Conservation (phyloP, 2,113 vertebrate species). For the Cnemophilus loriae region DNA sequence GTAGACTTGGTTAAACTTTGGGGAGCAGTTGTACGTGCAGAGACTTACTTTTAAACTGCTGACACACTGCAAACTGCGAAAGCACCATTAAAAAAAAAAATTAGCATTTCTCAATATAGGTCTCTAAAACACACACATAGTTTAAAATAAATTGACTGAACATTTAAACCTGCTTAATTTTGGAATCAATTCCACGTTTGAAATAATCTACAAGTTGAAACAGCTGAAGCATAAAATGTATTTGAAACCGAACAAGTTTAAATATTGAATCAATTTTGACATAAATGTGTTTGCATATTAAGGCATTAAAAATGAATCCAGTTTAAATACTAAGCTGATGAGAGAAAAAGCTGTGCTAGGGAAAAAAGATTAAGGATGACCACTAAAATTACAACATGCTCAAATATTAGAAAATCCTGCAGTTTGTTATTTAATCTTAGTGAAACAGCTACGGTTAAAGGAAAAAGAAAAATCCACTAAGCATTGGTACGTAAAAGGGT, state of each 20-base stretch:
- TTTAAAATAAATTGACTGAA: conserved; percentile 66
- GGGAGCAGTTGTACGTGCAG: background rate
- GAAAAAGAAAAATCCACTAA: conserved; percentile 1
- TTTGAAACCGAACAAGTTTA: conserved; percentile 64
- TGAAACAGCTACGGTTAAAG: background rate
- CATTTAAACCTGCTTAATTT: conserved; percentile 71
- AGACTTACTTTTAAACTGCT: conserved; percentile 39
- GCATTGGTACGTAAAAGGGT: background rate
- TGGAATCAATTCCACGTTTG: conserved; percentile 67
- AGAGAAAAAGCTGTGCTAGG: conserved; percentile 27
- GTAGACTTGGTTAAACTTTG: background rate
- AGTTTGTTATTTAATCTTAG: conserved; percentile 48
- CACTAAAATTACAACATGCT: conserved; percentile 28
- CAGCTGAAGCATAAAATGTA: conserved; percentile 63
- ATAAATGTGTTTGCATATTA: conserved; percentile 63
- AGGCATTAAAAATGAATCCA: conserved; percentile 60
- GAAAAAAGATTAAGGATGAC: conserved; percentile 52
- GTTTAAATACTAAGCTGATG: conserved; percentile 53
- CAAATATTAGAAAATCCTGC: conserved; percentile 37
- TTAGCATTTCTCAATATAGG: conserved; percentile 49
- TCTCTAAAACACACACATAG: conserved; percentile 58
- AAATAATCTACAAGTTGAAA: conserved; percentile 66
- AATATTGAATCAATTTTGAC: conserved; percentile 65
- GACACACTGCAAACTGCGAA: conserved; percentile 10
- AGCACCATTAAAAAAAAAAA: background rate